These are phyloP conservation scores for Maniola jurtina DNA, from an alignment of 1,140 invertebrate species.

Conservation along the genomic window DNA sequence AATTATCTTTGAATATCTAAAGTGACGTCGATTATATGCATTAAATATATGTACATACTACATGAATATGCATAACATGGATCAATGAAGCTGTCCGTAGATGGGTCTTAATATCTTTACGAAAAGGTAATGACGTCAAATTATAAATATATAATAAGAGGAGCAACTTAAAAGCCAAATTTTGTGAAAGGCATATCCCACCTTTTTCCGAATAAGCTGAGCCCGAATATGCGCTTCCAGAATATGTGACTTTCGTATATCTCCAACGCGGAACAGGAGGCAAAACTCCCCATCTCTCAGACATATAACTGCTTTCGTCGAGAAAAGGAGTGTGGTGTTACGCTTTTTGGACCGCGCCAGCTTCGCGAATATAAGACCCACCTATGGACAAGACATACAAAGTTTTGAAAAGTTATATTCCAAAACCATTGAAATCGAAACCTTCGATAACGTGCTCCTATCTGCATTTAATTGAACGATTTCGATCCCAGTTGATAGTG, in stretches of 20 bases:
- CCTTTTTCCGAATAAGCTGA: slow-evolving; percentile 78
- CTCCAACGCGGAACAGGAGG: slow-evolving; percentile 78
- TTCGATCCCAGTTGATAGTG: slow-evolving; percentile 34
- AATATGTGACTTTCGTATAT: slow-evolving; percentile 79
- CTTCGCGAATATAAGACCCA: slow-evolving; percentile 80
- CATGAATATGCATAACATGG: slow-evolving; percentile 19
- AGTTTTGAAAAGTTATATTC: slow-evolving; percentile 48
- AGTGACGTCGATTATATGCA: slow-evolving; percentile 2
- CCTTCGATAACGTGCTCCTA: neutral
- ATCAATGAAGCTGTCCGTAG: slow-evolving; percentile 40
- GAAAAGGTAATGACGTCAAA: neutral
- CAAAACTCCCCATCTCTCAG: slow-evolving; percentile 77
- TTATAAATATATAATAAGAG: slow-evolving; percentile 19
- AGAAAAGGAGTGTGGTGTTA: slow-evolving; percentile 77
- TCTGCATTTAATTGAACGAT: neutral
- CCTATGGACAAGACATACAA: slow-evolving; percentile 76
- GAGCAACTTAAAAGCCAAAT: neutral
- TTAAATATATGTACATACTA: slow-evolving; percentile 13
- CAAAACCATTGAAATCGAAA: slow-evolving; percentile 36
- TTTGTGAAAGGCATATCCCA: slow-evolving; percentile 37
- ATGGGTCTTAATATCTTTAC: slow-evolving; percentile 35
- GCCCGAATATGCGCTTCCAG: slow-evolving; percentile 77
- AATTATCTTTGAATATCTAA: neutral
- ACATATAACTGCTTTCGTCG: slow-evolving; percentile 75
- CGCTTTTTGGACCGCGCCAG: slow-evolving; percentile 78